Conservation (phyloP, 2,113 vertebrate genomes). For the Corvus moneduloides region DNA sequence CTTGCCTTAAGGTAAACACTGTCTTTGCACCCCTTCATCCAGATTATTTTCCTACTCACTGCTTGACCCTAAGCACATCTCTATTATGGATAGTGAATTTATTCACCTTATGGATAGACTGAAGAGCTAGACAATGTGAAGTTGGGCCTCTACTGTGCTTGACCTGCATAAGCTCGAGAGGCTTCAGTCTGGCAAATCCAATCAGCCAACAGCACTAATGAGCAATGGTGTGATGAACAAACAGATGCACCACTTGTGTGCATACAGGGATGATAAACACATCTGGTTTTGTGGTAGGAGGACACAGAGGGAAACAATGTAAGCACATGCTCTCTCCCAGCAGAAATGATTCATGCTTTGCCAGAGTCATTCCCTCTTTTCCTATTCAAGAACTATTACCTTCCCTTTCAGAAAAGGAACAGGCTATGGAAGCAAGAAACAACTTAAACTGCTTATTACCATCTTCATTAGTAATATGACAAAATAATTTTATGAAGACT, state of each 20-base stretch:
- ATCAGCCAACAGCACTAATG: neutral
- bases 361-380: neutral
- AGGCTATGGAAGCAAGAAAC: neutral
- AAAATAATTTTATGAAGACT: neutral
- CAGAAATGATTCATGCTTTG: neutral
- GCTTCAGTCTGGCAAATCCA: neutral
- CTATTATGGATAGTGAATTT: accelerated
- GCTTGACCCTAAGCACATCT: neutral
- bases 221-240: neutral
- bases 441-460: neutral
- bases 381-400: neutral
- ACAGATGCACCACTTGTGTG: neutral
- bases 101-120: neutral
- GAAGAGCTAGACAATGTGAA: neutral
- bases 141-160: neutral
- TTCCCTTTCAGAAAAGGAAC: neutral
- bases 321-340: neutral
- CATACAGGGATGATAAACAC: neutral
- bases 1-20: neutral
- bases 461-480: neutral
- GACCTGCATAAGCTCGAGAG: neutral
- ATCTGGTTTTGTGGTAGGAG: conserved; percentile 21
- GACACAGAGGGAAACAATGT: neutral
- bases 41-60: neutral
- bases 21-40: neutral